Base-by-base conservation (phyloP, 1,140 invertebrate species). In the Panagrolaimus sp. region DNA sequence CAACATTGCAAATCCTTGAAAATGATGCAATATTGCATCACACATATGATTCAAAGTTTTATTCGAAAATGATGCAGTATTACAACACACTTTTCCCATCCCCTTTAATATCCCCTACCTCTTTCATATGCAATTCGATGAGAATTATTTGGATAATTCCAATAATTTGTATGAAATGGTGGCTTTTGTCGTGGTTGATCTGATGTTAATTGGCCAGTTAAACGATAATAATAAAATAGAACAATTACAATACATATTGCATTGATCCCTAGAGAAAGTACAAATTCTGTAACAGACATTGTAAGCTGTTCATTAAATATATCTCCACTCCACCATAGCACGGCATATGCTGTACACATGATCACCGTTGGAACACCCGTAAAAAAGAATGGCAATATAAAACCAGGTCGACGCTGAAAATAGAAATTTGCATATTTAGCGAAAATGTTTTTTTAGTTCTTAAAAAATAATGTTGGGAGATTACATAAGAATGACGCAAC, bases 251-350 rank as follows among this genome's bases (percentile, higher is more conserved):
- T 77, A 25, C 78, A 69, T 25, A 72, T 38, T 42, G 76, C 78
- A 69, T 83, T 83, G 14, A 83, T 47, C 1, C 71, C 74, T 2
- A 82, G 47, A 25, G 79, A 79, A 61, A 83, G 68, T 3, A 77
- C 74, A 63, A 81, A 81, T 51, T 81, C 82, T 16, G 77, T 72
- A 8, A 81, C 72, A 13, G 73, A 75, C 70, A 82, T 75, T 5
- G 79, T 82, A n/a, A 81, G 57, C 65, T 81, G 79, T 63, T 82
- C 81, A 63, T 79, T 82, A 69, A 80, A 79, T 13, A 71, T 45
- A 44, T 70, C 74, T 43, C 79, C 79, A 64, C 71, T 73, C 79
- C 79, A 81, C 79, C 79, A 81, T 8, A 81, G 48, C 13, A 81
- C 72, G n/a, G 81, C 71, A 67, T 81, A 81, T 8, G 79, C 73